A percentile compares a stretch with the other conserved stretches of the same genome.
Evolutionary conservation across 2,888 invertebrate genomes (phyloP).

Genomic region (Diplazon laetatorius): DNA sequence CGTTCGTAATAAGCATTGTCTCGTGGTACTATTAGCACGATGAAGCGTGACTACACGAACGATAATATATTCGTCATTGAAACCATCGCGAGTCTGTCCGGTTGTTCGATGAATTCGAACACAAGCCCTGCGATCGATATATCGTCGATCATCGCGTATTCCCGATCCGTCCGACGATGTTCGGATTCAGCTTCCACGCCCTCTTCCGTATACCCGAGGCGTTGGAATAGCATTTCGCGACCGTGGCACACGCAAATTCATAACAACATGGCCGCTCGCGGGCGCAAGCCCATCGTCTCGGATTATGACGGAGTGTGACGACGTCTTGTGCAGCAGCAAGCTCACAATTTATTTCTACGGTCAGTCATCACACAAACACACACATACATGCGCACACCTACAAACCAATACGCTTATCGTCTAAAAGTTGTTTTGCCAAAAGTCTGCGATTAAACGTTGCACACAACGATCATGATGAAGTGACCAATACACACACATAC

Average conservation of each 20-base stretch:
- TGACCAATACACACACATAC: neutral
- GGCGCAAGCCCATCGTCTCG: conserved; percentile 33
- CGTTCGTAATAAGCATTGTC: conserved; percentile 9
- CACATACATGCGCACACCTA: neutral
- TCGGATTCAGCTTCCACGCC: conserved; percentile 3
- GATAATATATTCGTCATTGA: conserved; percentile 33
- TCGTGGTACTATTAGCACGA: neutral
- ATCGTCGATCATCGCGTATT: conserved; percentile 2
- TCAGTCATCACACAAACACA: neutral
- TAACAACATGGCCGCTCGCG: neutral
- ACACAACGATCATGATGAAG: neutral
- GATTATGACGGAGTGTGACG: neutral
- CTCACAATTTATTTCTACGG: conserved; percentile 27
- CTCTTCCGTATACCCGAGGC: neutral
- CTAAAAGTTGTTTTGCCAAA: conserved; percentile 68
- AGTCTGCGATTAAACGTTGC: conserved; percentile 48
- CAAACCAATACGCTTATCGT: conserved; percentile 19
- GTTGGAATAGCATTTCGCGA: neutral
- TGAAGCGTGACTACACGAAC: neutral
- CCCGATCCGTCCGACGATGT: neutral
- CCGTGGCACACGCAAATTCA: too few relatives aligned
- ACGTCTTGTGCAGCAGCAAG: conserved; percentile 9
- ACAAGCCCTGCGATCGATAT: conserved; percentile 1
- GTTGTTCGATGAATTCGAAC: neutral
- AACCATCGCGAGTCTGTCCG: neutral